These are phyloP conservation scores for Symphodus melops DNA, from an alignment of 2,113 vertebrate genomes.

Conservation along the genomic window DNA sequence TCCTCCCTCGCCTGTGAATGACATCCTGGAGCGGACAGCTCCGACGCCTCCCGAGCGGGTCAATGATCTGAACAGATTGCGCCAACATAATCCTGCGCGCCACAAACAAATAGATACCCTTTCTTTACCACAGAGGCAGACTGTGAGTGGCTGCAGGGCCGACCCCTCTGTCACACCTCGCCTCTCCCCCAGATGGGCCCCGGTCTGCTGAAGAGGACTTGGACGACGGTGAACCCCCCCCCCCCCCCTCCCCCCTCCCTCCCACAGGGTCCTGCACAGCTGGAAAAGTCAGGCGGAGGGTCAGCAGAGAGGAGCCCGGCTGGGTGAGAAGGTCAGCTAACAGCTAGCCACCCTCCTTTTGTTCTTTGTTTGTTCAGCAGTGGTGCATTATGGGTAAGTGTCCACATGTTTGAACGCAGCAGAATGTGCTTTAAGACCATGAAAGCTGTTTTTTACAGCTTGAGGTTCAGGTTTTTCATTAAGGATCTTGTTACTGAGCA, in stretches of 20 bases:
- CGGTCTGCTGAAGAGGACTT: constrained; percentile 34
- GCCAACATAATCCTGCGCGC: constrained; percentile 44
- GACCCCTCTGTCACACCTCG: constrained; percentile 44
- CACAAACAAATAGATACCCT: constrained; percentile 50
- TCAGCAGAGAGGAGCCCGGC: constrained; percentile 31
- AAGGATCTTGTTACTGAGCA: no score
- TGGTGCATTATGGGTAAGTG: not conserved
- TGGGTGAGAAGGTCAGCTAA: constrained; percentile 66
- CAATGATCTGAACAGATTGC: constrained; percentile 60
- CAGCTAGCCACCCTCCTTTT: constrained; percentile 39
- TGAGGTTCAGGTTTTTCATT: no score
- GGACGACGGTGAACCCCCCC: constrained; percentile 40
- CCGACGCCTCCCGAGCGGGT: constrained; percentile 30
- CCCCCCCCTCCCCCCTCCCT: no score
- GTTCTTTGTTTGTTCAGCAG: constrained; percentile 15
- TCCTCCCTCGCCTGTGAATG: constrained; percentile 38
- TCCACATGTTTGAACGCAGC: constrained; percentile 14
- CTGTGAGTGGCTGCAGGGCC: constrained; percentile 55
- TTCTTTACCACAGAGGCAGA: constrained; percentile 46
- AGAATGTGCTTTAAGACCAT: constrained; percentile 21
- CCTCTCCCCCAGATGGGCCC: constrained; percentile 57
- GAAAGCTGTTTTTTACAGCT: not conserved
- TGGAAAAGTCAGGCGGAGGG: constrained; percentile 52
- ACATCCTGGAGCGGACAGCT: constrained; percentile 30
- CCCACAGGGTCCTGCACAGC: constrained; percentile 59